These are phyloP conservation scores for Astreopora myriophthalma DNA, from an alignment of 64 coral and sea anemone genomes.

Conservation along the genomic window DNA sequence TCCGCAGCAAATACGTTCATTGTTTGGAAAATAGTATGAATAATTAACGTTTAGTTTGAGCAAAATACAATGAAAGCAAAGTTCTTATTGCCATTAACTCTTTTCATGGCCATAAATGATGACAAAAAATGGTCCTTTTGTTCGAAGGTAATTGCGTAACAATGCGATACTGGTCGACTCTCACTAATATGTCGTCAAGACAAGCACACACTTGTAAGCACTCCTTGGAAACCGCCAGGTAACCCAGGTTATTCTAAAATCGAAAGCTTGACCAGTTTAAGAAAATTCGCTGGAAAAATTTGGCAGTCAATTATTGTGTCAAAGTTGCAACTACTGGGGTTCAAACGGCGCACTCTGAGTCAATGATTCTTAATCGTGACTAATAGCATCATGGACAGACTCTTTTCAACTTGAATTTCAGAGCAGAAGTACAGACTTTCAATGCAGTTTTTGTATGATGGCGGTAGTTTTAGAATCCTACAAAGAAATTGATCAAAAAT, in stretches of 20 bases:
- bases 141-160: not conserved
- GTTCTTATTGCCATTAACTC: not conserved
- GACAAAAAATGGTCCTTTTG: not conserved
- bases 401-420: too few relatives aligned
- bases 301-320: too few relatives aligned
- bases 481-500: too few relatives aligned
- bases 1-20: not conserved
- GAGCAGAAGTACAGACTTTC: too few relatives aligned
- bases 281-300: not conserved
- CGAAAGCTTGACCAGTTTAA: not conserved
- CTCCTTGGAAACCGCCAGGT: not conserved
- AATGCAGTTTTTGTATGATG: too few relatives aligned
- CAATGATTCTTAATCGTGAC: too few relatives aligned
- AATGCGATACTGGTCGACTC: not conserved
- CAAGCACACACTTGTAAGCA: not conserved
- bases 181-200: not conserved
- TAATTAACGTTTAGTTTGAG: not conserved
- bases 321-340: too few relatives aligned
- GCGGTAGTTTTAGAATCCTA: too few relatives aligned
- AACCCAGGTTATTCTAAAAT: not conserved
- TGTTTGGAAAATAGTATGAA: not conserved
- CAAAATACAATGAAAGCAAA: not conserved
- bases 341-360: too few relatives aligned
- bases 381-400: too few relatives aligned
- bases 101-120: not conserved